Evolutionary conservation across 2,888 invertebrate genomes (phyloP), one percentile per base, ranked within the genome.

Genomic region (Lysandra coridon): DNA sequence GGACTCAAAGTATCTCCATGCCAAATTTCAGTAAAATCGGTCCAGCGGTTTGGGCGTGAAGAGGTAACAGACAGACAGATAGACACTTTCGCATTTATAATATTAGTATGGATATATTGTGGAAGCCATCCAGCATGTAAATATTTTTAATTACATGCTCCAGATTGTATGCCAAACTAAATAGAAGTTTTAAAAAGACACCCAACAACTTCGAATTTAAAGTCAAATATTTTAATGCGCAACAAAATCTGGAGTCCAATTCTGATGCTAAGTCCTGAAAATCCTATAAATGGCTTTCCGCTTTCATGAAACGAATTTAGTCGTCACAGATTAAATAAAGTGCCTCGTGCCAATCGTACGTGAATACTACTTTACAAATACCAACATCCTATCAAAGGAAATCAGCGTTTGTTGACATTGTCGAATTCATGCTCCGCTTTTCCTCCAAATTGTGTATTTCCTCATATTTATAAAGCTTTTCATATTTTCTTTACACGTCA

Each of bases 311-410:
- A 37, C 69, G 33, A 69, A 69, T 37, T 69, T 69, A 69, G 69
- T 33, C 37, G 69, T 69, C 37, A 37, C 69, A 69, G 69, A 37
- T 69, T 69, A 69, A 69, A 33, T 37, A 17, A 69, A 37, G 33
- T 69, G 62, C 62, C n/a, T 30, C 10, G 33, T 14, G 33, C 33
- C 69, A 1, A 44, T 33, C 69, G 69, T 33, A 10, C 30, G 64
- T 69, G 69, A 69, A 33, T 69, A 69, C 17, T 69, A 37, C 3
- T 69, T 33, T 69, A 69, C 69, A 33, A 33, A 69, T 69, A 64
- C 64, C 64, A 64, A 64, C 64, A 64, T 64, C 30, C 64, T 30
- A 30, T 69, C 64, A 30, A 64, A 64, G 64, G 69, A 69, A 69
- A 69, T 69, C 33, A 69, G 33, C 33, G 14, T 12, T 64, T 64